These are phyloP conservation scores for Smittia aterrima DNA, from an alignment of 2,888 invertebrate genomes.

Conservation along the genomic window DNA sequence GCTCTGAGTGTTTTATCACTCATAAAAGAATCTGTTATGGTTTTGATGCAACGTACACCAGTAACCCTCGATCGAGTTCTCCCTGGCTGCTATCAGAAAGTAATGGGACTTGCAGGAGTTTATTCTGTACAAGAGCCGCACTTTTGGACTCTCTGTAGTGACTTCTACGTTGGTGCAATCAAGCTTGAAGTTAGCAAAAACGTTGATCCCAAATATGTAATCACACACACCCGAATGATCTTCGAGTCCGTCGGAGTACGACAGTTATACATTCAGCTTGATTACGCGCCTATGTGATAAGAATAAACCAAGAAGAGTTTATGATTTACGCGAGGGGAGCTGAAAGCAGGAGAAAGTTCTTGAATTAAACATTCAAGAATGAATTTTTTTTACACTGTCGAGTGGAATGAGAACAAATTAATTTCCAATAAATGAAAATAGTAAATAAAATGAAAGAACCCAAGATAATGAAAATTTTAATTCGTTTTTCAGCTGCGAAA, in stretches of 20 bases:
- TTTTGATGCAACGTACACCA: constrained; percentile 95
- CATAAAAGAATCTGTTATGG: constrained; percentile 81
- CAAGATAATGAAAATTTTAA: too few species aligned
- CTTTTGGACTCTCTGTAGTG: constrained; percentile 97
- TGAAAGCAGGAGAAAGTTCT: neutral
- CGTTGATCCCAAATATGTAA: constrained; percentile 89
- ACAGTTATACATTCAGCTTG: constrained; percentile 89
- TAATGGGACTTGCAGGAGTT: constrained; percentile 87
- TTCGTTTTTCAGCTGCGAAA: too few species aligned
- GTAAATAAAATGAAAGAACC: neutral
- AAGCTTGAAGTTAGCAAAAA: constrained; percentile 93
- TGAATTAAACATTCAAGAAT: neutral
- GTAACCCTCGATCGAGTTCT: constrained; percentile 73
- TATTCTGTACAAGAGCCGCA: constrained; percentile 96
- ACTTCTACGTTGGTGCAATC: constrained; percentile 86
- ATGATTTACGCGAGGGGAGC: neutral
- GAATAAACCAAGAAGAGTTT: neutral
- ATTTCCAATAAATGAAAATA: neutral
- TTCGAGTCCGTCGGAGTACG: constrained; percentile 89
- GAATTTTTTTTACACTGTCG: neutral
- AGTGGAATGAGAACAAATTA: neutral
- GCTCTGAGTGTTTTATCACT: constrained; percentile 81
- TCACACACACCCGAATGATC: constrained; percentile 90
- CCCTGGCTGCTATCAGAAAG: constrained; percentile 85
- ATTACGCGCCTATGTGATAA: constrained; percentile 77